Conservation (phyloP, 2,797 vertebrate species). For the Cossypha dichroa region DNA sequence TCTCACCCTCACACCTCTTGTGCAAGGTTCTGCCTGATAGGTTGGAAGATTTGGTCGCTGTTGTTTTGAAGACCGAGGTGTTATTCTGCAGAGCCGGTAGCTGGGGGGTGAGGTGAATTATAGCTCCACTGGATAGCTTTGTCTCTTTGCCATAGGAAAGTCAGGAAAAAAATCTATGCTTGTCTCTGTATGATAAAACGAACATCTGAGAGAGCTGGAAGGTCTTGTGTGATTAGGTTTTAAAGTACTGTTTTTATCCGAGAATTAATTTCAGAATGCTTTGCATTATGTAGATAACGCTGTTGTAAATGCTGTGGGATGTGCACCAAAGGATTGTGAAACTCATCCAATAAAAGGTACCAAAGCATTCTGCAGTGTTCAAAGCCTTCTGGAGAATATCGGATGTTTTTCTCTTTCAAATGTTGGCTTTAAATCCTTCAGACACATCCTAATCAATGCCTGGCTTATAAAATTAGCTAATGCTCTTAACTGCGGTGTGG, state of each 20-base stretch:
- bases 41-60: neutral
- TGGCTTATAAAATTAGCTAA: neutral
- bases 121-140: neutral
- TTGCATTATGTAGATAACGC: neutral
- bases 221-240: neutral
- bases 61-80: neutral
- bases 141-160: neutral
- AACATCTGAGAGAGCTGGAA: neutral
- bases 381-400: neutral
- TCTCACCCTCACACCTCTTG: neutral
- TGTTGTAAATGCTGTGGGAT: neutral
- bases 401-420: neutral
- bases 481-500: neutral
- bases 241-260: neutral
- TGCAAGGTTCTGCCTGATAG: neutral
- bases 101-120: neutral
- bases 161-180: neutral
- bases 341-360: neutral
- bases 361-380: neutral
- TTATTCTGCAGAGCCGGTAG: neutral
- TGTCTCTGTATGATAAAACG: neutral
- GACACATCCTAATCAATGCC: neutral
- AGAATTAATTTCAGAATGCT: neutral
- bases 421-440: neutral
- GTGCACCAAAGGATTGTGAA: neutral